Evolutionary conservation across 2,113 vertebrate species (phyloP).

Genomic region (Smithornis capensis): DNA sequence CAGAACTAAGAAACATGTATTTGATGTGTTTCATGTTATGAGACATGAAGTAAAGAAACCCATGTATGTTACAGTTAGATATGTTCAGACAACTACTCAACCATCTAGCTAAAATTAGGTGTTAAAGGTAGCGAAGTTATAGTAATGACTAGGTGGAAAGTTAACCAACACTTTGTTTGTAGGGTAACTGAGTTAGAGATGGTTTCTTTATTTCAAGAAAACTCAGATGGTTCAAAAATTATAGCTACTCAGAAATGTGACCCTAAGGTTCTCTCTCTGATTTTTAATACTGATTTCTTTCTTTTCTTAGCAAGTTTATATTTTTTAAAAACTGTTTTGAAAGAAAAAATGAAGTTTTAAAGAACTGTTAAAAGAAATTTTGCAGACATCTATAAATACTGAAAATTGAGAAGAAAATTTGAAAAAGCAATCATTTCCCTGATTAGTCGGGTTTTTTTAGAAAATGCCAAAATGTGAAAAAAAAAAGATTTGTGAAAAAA

Average conservation of each 20-base stretch:
- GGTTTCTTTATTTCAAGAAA: neutral
- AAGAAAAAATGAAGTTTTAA: neutral
- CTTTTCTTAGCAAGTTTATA: neutral
- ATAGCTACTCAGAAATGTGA: neutral
- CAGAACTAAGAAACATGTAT: neutral
- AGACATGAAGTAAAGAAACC: neutral
- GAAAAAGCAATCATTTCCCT: neutral
- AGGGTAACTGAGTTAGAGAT: neutral
- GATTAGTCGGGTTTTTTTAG: neutral
- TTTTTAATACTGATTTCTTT: accelerated
- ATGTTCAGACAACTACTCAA: neutral
- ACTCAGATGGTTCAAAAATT: neutral
- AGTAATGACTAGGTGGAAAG: neutral
- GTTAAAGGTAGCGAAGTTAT: neutral
- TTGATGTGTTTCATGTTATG: neutral
- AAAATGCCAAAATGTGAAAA: neutral
- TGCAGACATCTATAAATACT: neutral
- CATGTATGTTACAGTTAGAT: neutral
- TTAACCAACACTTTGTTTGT: neutral
- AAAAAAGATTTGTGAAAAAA: neutral
- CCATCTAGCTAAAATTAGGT: neutral
- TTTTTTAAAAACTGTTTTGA: neutral
- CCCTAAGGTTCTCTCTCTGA: neutral
- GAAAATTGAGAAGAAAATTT: neutral
- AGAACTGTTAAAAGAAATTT: neutral